Conservation (phyloP, 2,113 vertebrate species). For the Parus major region DNA sequence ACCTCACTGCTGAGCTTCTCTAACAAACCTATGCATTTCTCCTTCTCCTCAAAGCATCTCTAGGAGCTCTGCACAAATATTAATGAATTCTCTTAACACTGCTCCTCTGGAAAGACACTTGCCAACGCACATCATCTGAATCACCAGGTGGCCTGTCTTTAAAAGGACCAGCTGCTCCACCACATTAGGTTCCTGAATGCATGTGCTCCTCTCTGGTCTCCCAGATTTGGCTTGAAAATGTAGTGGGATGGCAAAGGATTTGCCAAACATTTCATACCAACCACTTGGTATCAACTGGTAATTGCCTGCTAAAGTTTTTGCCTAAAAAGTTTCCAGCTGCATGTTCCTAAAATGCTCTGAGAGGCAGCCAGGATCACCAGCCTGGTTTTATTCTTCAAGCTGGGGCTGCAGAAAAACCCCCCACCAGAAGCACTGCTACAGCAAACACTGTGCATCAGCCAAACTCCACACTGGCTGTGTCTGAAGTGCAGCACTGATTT, state of each 20-base stretch:
- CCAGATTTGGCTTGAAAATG: background rate
- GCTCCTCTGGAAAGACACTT: background rate
- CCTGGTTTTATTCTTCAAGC: no score
- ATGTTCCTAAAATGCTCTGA: background rate
- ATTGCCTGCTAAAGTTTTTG: background rate
- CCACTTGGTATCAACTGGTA: background rate
- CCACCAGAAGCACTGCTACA: background rate
- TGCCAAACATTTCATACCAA: background rate
- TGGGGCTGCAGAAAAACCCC: background rate
- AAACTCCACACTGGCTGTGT: background rate
- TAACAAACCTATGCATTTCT: accelerated
- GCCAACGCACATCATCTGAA: accelerated
- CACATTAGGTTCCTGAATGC: background rate
- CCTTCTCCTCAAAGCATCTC: background rate
- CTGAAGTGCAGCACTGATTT: background rate
- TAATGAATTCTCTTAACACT: background rate
- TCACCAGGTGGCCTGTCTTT: background rate
- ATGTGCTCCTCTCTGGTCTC: background rate
- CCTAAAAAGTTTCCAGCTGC: background rate
- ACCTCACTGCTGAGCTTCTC: background rate
- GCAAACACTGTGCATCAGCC: background rate
- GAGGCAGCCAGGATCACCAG: background rate
- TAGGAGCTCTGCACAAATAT: background rate
- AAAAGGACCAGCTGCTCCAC: background rate
- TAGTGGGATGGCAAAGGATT: background rate